phyloP scores from a whole-genome alignment of 2,113 vertebrate genomes.

The Eclectus roratus region DNA sequence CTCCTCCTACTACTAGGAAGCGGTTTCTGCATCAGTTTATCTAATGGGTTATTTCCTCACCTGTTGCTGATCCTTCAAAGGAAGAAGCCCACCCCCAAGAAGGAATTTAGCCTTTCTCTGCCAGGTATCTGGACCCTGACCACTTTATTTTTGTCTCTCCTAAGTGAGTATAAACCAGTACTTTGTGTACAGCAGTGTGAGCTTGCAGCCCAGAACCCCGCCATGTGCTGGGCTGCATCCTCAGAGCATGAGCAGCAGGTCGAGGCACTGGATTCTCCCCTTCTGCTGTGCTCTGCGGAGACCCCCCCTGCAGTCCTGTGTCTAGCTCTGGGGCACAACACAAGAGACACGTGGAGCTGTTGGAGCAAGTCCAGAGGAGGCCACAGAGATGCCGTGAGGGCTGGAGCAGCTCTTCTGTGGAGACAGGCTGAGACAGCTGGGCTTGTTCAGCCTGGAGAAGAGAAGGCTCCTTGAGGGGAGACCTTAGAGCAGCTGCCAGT shows the following conservation, averaged over 20 bases:
- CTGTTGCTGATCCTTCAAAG: background rate
- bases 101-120: background rate
- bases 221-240: background rate
- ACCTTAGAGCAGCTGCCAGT: no score
- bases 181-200: background rate
- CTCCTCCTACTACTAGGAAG: background rate
- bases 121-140: background rate
- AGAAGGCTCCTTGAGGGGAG: no score
- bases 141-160: rapidly evolving
- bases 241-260: background rate
- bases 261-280: background rate
- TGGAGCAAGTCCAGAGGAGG: no score
- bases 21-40: background rate
- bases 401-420: no score
- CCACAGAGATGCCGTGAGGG: no score
- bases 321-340: no score
- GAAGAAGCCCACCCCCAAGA: background rate
- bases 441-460: no score
- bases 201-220: background rate
- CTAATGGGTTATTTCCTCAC: background rate
- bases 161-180: background rate
- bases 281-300: no score
- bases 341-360: no score
- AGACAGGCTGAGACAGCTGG: no score
- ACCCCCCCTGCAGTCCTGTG: no score